Evolutionary conservation across 2,113 vertebrate genomes (phyloP).

Genomic region (Peromyscus polionotus): DNA sequence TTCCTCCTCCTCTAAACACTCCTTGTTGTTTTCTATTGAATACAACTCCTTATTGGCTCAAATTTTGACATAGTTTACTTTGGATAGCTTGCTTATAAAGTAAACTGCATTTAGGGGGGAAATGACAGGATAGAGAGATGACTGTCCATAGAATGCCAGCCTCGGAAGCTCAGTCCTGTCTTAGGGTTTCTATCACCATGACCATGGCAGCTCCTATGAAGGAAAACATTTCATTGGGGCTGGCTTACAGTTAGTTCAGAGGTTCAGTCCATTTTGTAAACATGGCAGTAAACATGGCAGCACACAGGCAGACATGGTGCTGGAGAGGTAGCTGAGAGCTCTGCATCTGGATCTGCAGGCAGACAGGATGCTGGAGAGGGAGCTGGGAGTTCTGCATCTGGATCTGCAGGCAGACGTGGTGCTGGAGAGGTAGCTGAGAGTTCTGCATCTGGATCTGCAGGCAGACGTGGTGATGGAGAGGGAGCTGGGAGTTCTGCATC

Average conservation of each 20-base stretch:
- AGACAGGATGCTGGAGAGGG: background rate
- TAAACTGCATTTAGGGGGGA: background rate
- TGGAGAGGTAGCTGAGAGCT: background rate
- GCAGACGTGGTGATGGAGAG: background rate
- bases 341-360: background rate
- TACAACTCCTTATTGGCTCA: background rate
- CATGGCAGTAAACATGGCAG: background rate
- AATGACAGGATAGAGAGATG: background rate
- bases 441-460: background rate
- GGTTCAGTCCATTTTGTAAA: background rate
- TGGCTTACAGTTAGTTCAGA: background rate
- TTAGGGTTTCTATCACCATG: no score
- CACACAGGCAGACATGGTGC: background rate
- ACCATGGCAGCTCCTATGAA: background rate
- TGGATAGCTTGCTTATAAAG: slow-evolving; percentile 31
- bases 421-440: no score
- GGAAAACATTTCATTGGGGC: background rate
- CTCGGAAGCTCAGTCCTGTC: background rate
- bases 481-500: no score
- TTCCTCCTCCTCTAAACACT: slow-evolving; percentile 15
- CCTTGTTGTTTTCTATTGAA: slow-evolving; percentile 21
- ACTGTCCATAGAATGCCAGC: background rate
- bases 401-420: no score
- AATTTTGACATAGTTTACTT: slow-evolving; percentile 18
- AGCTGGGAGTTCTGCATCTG: no score